Evolutionary conservation across 1,140 invertebrate genomes (phyloP).

Genomic region (Lordiphosa collinella): DNA sequence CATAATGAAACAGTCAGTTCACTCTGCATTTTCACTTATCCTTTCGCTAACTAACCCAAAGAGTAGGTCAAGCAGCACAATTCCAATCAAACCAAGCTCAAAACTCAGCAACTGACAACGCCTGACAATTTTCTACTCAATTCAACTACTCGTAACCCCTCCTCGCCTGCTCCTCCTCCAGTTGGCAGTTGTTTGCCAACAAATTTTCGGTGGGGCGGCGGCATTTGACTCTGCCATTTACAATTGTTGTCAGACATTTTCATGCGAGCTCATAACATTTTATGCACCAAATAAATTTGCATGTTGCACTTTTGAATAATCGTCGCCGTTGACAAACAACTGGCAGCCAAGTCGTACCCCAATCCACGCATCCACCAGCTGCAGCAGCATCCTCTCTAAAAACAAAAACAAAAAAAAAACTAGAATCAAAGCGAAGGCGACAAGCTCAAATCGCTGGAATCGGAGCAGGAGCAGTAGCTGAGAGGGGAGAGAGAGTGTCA

Average conservation of each 20-base stretch:
- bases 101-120: too few relatives aligned
- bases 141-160: too few relatives aligned
- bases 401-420: conserved; percentile 4
- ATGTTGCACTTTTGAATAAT: conserved; percentile 78
- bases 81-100: too few relatives aligned
- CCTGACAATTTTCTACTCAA: too few relatives aligned
- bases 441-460: conserved; percentile 29
- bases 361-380: conserved; percentile 19
- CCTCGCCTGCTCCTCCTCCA: background rate
- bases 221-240: conserved; percentile 25
- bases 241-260: conserved; percentile 76
- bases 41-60: too few relatives aligned
- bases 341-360: conserved; percentile 55
- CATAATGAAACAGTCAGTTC: too few relatives aligned
- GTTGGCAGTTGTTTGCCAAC: conserved; percentile 37
- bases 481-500: conserved; percentile 13
- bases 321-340: conserved; percentile 70
- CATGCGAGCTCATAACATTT: conserved; percentile 75
- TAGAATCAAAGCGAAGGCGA: conserved; percentile 20
- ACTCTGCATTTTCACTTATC: too few relatives aligned
- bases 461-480: too few relatives aligned
- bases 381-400: conserved; percentile 4
- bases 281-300: conserved; percentile 75
- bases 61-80: too few relatives aligned
- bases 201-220: conserved; percentile 10